Evolutionary conservation across 2,888 invertebrate species (phyloP), one percentile per base, ranked within the genome.

Genomic region (Brachyptera putata): DNA sequence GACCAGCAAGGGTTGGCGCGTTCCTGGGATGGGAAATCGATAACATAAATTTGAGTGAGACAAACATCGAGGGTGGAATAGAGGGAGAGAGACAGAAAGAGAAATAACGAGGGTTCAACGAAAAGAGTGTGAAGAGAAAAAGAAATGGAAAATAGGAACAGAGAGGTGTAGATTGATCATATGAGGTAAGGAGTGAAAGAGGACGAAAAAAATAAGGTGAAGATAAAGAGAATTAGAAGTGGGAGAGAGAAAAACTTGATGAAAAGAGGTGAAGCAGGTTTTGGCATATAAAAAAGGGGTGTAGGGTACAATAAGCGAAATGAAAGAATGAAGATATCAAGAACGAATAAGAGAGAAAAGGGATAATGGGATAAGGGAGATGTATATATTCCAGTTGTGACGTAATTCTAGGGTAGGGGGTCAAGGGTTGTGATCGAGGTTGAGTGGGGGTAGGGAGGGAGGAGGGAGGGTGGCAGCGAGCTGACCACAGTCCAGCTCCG

Each of bases 41-140:
- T 60, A 56, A 30, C 60, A 60, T 60, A 60, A 56, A 60, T 56
- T 60, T 26, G 56, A 60, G 60, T 30, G 58, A 58, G 39, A 55
- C 22, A 16, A 37, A 48, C n/a, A 55, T 18, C 24, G 25, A 24
- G 36, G 25, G 22, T 60, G 48, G 37, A 60, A 41, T 46, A 16
- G 30, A 56, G 49, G 3, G 53, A 36, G 53, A 53, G 34, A 25
- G 16, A 1, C 13, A 25, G 49, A 18, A 16, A 13, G 53, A 36
- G 34, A n/a, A 21, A 36, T 22, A 18, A 53, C 36, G 53, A 11
- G 34, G 9, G 46, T 18, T 21, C 24, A 48, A 34, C 43, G 53
- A 34, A 56, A 46, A n/a, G 16, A 13, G 18, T 39, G 53, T 13
- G 48, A 48, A n/a, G 43, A 16, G 34, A 46, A n/a, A 46, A 24